Percentiles rank a stretch among this genome's conserved stretches.
phyloP scores from a whole-genome alignment of 2,888 invertebrate genomes.

The Noctua janthe region DNA sequence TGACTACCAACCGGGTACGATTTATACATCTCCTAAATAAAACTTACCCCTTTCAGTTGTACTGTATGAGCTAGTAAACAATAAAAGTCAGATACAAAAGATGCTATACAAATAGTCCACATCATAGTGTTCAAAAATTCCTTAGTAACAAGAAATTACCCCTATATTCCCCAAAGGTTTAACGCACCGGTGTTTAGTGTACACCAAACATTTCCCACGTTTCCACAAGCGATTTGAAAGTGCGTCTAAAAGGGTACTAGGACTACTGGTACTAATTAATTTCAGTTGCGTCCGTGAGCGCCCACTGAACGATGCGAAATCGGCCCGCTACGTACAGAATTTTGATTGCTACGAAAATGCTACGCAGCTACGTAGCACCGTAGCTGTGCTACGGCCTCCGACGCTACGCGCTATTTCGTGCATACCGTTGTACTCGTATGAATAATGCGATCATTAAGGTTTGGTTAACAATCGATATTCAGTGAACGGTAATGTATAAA shows the following conservation, averaged over 20 bases:
- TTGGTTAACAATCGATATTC: conserved; percentile 34
- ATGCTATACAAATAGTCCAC: not conserved
- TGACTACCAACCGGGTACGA: not conserved
- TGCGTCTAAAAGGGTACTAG: conserved; percentile 11
- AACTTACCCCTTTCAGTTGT: not conserved
- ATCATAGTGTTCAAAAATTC: not conserved
- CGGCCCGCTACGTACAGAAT: conserved; percentile 76
- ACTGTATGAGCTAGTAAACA: not conserved
- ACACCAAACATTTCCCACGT: not conserved
- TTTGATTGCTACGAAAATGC: conserved; percentile 74
- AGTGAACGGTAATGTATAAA: conserved; percentile 8
- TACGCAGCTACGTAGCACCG: conserved; percentile 63
- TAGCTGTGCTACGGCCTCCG: conserved; percentile 65
- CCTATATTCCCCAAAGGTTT: not conserved
- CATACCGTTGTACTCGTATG: conserved; percentile 59
- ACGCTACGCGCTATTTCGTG: conserved; percentile 68
- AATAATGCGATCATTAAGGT: conserved; percentile 59
- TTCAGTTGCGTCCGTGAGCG: conserved; percentile 72
- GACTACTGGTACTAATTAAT: conserved; percentile 73
- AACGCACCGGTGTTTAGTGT: not conserved
- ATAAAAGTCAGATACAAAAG: not conserved
- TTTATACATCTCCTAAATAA: not conserved
- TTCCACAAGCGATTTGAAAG: not conserved
- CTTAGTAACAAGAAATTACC: not conserved
- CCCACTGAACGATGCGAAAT: conserved; percentile 76